phyloP scores from a whole-genome alignment of 2,797 vertebrate genomes.

The Ctenopoma kingsleyae region DNA sequence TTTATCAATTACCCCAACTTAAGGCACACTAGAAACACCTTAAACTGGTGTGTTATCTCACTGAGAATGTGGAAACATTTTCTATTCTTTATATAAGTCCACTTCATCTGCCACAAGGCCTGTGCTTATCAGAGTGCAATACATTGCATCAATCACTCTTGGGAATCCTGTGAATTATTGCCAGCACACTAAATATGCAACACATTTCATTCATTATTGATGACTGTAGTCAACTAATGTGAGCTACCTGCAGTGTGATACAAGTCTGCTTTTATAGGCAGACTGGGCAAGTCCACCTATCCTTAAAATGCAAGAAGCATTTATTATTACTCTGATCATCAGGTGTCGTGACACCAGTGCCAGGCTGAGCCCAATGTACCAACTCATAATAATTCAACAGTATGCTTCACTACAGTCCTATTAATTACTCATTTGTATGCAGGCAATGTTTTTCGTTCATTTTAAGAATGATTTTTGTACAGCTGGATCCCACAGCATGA shows the following conservation, averaged over 20 bases:
- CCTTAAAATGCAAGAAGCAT: slow-evolving; percentile 34
- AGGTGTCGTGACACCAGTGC: slow-evolving; percentile 1
- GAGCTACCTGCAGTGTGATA: slow-evolving; percentile 48
- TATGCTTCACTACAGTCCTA: background rate
- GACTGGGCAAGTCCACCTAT: background rate
- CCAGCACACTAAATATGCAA: slow-evolving; percentile 62
- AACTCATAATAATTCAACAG: slow-evolving; percentile 17
- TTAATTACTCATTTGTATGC: slow-evolving; percentile 31
- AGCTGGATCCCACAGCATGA: slow-evolving; percentile 17
- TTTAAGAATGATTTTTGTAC: slow-evolving; percentile 18
- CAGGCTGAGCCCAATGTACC: background rate
- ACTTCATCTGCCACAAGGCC: slow-evolving; percentile 37
- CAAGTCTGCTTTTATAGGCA: slow-evolving; percentile 16
- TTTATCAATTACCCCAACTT: slow-evolving; percentile 11
- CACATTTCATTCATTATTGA: slow-evolving; percentile 63
- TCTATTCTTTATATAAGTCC: slow-evolving; percentile 54
- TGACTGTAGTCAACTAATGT: slow-evolving; percentile 41
- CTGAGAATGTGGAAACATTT: slow-evolving; percentile 29
- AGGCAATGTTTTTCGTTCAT: slow-evolving; percentile 19
- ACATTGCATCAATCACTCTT: slow-evolving; percentile 64
- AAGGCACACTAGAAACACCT: background rate
- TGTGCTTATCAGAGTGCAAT: slow-evolving; percentile 49
- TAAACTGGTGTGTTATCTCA: slow-evolving; percentile 31
- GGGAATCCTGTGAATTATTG: slow-evolving; percentile 64
- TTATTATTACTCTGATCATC: slow-evolving; percentile 30